Percentiles rank a stretch among this genome's conserved stretches.
These are phyloP conservation scores for Rhagoletis zephyria DNA, from an alignment of 1,140 invertebrate species.

Conservation along the genomic window DNA sequence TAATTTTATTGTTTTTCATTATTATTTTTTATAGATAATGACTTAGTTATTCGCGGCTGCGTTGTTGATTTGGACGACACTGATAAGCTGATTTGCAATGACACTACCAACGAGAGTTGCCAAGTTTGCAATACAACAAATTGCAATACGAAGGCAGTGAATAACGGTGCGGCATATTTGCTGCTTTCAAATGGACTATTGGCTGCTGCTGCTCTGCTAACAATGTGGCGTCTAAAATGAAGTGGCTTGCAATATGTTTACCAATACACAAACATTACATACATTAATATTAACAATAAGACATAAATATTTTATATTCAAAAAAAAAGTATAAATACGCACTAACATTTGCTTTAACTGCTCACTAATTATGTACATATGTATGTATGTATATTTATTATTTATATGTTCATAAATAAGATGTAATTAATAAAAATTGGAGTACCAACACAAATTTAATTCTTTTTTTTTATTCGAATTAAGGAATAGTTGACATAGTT, in stretches of 20 bases:
- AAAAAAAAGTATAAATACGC: background rate
- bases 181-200: slow-evolving; percentile 41
- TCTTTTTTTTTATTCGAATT: too few species aligned
- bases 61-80: slow-evolving; percentile 51
- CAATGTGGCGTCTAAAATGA: slow-evolving; percentile 50
- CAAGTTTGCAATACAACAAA: background rate
- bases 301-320: background rate
- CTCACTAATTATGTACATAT: background rate
- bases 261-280: too few species aligned
- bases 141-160: slow-evolving; percentile 55
- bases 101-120: slow-evolving; percentile 47
- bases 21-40: slow-evolving; percentile 56
- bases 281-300: background rate
- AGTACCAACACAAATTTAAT: background rate
- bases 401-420: too few species aligned
- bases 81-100: slow-evolving; percentile 54
- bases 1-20: too few species aligned
- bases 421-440: background rate
- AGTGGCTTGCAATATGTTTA: background rate
- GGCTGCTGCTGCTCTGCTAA: background rate
- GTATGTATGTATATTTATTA: background rate
- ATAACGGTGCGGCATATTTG: background rate
- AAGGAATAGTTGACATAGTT: background rate
- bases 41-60: slow-evolving; percentile 61
- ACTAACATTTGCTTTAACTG: background rate